Evolutionary conservation across 2,888 invertebrate genomes (phyloP).

Genomic region (Aphodius granarius): DNA sequence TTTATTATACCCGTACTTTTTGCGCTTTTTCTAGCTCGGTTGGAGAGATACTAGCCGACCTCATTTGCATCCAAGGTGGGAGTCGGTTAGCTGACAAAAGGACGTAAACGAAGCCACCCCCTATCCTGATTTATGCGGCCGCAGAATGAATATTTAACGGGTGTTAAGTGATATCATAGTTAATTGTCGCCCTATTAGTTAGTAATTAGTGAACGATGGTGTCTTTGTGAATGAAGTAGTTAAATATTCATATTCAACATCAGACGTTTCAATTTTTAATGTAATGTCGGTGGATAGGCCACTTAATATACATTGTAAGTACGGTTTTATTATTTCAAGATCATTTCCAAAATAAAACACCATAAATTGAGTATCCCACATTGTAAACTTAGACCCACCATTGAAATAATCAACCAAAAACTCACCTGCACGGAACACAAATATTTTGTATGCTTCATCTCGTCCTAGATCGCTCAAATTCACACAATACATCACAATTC

Average conservation of each 20-base stretch:
- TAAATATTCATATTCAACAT: background rate
- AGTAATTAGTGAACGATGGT: background rate
- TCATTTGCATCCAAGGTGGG: background rate
- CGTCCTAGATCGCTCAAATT: no score
- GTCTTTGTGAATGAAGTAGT: background rate
- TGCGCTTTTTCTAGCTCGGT: background rate
- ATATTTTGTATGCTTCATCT: no score
- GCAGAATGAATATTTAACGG: background rate
- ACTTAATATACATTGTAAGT: no score
- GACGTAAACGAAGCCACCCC: background rate
- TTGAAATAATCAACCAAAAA: no score
- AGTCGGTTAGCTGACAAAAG: background rate
- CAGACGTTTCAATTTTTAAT: no score
- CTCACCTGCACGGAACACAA: no score
- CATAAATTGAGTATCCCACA: no score
- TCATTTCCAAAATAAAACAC: no score
- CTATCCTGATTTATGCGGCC: background rate
- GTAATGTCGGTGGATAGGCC: no score
- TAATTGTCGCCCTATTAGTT: background rate
- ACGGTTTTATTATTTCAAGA: no score
- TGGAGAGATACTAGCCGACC: background rate
- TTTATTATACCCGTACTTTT: slow-evolving; percentile 11
- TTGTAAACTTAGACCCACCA: no score
- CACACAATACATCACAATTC: no score
- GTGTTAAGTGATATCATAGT: background rate